Percentiles rank a stretch among this genome's conserved stretches.
Conservation (phyloP, 2,888 invertebrate species). For the Unio pictorum region DNA sequence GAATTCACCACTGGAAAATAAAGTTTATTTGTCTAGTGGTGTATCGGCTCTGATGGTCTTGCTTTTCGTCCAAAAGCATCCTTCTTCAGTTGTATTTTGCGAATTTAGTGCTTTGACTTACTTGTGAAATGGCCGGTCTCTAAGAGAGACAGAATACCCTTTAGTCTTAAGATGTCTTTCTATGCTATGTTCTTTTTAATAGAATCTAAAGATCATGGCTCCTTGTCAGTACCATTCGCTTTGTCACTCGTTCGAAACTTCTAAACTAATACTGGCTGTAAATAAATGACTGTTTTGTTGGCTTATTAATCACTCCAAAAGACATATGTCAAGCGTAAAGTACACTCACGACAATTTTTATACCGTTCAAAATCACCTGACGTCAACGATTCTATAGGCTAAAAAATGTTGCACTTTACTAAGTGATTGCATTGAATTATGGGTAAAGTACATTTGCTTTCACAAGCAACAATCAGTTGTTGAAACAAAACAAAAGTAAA, state of each 20-base stretch:
- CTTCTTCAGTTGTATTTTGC: neutral
- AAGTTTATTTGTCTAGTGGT: neutral
- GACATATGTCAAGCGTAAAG: no score
- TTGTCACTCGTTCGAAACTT: neutral
- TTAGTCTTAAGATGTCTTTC: neutral
- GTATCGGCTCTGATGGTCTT: neutral
- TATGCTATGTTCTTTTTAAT: neutral
- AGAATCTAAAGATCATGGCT: neutral
- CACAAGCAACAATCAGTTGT: no score
- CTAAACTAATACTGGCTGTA: neutral
- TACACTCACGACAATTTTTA: no score
- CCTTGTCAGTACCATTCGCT: neutral
- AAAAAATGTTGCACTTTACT: no score
- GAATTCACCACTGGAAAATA: neutral
- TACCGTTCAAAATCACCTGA: no score
- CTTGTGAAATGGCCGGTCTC: constrained; percentile 1
- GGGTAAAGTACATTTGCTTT: no score
- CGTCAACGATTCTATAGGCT: no score
- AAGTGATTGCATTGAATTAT: no score
- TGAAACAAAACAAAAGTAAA: no score
- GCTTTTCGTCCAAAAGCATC: neutral
- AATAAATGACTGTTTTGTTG: no score
- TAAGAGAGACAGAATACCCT: neutral
- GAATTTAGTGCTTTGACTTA: neutral
- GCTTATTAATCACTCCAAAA: no score